Percentiles rank a stretch among this genome's conserved stretches.
These are phyloP conservation scores for Platyrinchus mystaceus DNA, from an alignment of 2,797 vertebrate genomes.

Conservation along the genomic window DNA sequence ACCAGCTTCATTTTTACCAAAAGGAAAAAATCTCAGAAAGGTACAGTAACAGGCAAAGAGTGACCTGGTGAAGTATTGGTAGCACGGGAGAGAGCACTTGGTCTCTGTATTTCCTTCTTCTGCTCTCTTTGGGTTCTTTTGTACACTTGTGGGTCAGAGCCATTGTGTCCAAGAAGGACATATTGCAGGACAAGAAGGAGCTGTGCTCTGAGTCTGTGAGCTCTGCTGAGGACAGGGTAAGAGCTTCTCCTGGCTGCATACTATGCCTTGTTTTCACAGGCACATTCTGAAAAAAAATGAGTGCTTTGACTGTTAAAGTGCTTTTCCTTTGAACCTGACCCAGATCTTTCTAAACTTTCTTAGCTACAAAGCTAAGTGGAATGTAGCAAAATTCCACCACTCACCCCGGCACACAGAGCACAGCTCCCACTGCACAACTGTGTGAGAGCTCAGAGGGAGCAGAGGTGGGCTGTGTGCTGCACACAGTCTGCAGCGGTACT, in stretches of 20 bases:
- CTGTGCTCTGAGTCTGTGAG: neutral
- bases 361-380: neutral
- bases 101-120: neutral
- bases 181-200: neutral
- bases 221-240: neutral
- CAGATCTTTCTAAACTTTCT: slow-evolving; percentile 36
- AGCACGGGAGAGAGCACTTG: neutral
- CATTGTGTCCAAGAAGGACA: neutral
- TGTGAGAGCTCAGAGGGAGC: neutral
- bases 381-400: neutral
- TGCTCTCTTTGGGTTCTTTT: neutral
- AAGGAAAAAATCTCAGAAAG: neutral
- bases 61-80: neutral
- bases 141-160: neutral
- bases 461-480: neutral
- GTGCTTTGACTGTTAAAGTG: slow-evolving; percentile 31
- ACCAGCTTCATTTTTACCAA: neutral
- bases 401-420: neutral
- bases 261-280: neutral
- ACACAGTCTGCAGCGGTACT: too few relatives aligned
- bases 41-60: neutral
- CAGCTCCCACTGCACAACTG: accelerated
- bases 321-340: slow-evolving; percentile 56
- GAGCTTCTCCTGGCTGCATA: neutral
- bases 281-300: neutral